A percentile compares a stretch with the other conserved stretches of the same genome.
These are phyloP conservation scores for Sinopyrophorus schimmeli DNA, from an alignment of 2,888 invertebrate genomes.

Conservation along the genomic window DNA sequence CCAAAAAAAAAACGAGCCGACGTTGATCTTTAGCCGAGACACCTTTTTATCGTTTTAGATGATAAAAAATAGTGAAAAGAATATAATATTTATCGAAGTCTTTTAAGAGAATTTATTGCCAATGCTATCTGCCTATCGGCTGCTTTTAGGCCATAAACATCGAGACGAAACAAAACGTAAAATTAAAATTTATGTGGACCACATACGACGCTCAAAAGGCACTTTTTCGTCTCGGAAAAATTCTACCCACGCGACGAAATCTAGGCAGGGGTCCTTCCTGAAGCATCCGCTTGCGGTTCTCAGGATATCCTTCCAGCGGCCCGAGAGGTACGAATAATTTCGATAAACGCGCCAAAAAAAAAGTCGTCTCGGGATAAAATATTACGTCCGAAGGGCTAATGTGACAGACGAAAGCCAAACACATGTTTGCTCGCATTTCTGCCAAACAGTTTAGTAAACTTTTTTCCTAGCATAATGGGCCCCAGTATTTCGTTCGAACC, in stretches of 20 bases:
- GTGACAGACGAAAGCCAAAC: conserved; percentile 10
- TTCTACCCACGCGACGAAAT: conserved; percentile 46
- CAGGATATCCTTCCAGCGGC: conserved; percentile 35
- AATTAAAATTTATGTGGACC: conserved; percentile 46
- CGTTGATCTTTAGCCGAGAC: too few species aligned
- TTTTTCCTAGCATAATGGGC: not conserved
- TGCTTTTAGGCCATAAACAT: conserved; percentile 27
- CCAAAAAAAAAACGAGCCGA: too few species aligned
- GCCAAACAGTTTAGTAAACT: conserved; percentile 1
- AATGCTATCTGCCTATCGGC: conserved; percentile 14
- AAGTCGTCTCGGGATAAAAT: conserved; percentile 2
- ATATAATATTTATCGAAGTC: conserved; percentile 23
- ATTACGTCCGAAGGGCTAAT: conserved; percentile 4
- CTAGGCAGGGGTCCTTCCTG: conserved; percentile 47
- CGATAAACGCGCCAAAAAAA: not conserved
- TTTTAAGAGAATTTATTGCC: conserved; percentile 24
- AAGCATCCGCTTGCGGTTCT: conserved; percentile 43
- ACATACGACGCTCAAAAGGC: conserved; percentile 42
- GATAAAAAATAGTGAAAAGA: conserved; percentile 6
- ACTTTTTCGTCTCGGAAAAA: conserved; percentile 31
- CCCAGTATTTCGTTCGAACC: too few species aligned
- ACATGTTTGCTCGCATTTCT: conserved; percentile 4
- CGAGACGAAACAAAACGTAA: conserved; percentile 30
- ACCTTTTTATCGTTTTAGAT: conserved; percentile 14
- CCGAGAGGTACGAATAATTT: conserved; percentile 1